A percentile compares a stretch with the other conserved stretches of the same genome.
These are phyloP conservation scores for Hermodice carunculata DNA, from an alignment of 2,888 invertebrate species.

Conservation along the genomic window DNA sequence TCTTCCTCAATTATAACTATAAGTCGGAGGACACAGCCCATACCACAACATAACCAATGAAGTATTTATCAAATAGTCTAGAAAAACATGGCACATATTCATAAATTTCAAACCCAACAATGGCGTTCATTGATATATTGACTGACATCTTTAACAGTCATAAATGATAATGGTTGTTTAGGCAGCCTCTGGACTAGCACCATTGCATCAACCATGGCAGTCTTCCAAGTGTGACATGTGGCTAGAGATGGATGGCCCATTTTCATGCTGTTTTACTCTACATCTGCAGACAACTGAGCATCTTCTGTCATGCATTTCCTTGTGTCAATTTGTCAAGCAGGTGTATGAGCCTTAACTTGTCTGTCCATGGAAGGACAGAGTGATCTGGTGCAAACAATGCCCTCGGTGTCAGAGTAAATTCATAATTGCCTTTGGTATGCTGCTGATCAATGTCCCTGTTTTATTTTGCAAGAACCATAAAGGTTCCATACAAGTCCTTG, in stretches of 20 bases:
- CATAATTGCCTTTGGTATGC: slow-evolving; percentile 11
- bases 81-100: too few relatives aligned
- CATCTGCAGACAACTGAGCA: too few relatives aligned
- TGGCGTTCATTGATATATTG: too few relatives aligned
- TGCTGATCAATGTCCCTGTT: slow-evolving; percentile 17
- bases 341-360: slow-evolving; percentile 18
- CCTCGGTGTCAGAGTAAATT: slow-evolving; percentile 16
- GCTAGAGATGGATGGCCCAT: too few relatives aligned
- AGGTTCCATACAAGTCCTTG: slow-evolving; percentile 22
- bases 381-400: slow-evolving; percentile 16
- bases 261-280: too few relatives aligned
- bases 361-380: slow-evolving; percentile 8
- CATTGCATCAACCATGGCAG: slow-evolving; percentile 25
- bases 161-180: slow-evolving; percentile 1
- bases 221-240: slow-evolving; percentile 6
- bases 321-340: neutral
- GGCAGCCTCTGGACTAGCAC: slow-evolving; percentile 16
- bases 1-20: too few relatives aligned
- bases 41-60: too few relatives aligned
- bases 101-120: too few relatives aligned
- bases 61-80: too few relatives aligned
- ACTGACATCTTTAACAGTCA: too few relatives aligned
- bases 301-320: too few relatives aligned
- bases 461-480: slow-evolving; percentile 24
- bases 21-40: too few relatives aligned